Percentiles rank a stretch among this genome's conserved stretches.
Evolutionary conservation across 2,797 vertebrate genomes (phyloP).

Genomic region (Thamnophis elegans): DNA sequence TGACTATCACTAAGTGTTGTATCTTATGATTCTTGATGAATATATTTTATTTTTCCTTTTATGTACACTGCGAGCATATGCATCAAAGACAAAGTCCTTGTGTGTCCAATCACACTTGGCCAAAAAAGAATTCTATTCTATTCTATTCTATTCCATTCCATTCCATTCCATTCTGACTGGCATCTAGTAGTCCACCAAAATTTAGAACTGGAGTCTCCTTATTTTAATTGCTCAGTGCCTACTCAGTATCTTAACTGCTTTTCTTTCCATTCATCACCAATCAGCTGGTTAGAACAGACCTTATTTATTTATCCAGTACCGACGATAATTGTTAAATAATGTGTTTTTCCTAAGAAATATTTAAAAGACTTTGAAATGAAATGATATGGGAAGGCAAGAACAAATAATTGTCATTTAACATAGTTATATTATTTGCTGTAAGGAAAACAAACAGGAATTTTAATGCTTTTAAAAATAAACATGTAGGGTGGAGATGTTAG

Average conservation of each 20-base stretch:
- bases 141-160: too few species aligned
- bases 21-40: too few species aligned
- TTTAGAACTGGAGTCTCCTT: neutral
- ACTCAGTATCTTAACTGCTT: neutral
- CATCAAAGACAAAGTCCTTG: too few species aligned
- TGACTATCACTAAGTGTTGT: too few species aligned
- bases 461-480: neutral
- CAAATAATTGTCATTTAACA: neutral
- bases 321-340: neutral
- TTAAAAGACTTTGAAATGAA: neutral
- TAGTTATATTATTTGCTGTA: neutral
- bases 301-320: neutral
- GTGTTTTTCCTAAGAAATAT: neutral
- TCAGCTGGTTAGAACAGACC: neutral
- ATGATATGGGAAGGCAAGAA: neutral
- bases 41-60: too few species aligned
- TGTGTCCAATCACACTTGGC: too few species aligned
- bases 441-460: neutral
- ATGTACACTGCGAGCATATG: too few species aligned
- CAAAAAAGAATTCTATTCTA: too few species aligned
- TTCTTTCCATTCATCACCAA: neutral
- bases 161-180: neutral
- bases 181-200: neutral
- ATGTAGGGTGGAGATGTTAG: neutral
- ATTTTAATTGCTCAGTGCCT: neutral